These are phyloP conservation scores for Polyommatus iphigenia DNA, from an alignment of 2,888 invertebrate genomes.

Conservation along the genomic window DNA sequence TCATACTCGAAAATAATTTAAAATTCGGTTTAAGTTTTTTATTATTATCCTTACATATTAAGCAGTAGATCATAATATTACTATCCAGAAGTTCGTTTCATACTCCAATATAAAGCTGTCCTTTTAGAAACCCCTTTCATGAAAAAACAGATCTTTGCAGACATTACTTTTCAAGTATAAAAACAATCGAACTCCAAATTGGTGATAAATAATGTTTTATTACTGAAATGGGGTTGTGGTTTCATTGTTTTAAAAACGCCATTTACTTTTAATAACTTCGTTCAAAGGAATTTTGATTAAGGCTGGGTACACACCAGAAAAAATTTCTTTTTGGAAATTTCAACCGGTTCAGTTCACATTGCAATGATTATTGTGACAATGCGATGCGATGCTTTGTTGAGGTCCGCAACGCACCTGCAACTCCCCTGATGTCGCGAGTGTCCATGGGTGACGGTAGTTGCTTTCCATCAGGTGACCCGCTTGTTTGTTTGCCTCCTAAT, in stretches of 20 bases:
- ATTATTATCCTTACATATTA: too few species aligned
- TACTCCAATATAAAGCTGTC: not conserved
- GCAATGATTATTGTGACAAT: too few species aligned
- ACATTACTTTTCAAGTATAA: not conserved
- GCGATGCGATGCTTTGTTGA: too few species aligned
- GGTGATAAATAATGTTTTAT: conserved; percentile 26
- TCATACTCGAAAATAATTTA: too few species aligned
- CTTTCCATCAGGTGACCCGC: too few species aligned
- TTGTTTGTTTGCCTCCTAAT: too few species aligned
- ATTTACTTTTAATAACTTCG: conserved; percentile 24
- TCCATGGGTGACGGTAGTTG: too few species aligned
- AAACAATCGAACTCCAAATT: not conserved
- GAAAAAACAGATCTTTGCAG: not conserved
- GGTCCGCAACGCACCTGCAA: too few species aligned
- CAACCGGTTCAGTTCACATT: too few species aligned
- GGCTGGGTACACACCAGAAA: not conserved
- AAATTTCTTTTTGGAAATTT: not conserved
- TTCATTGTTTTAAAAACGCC: conserved; percentile 20
- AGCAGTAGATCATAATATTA: too few species aligned
- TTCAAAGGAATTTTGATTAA: not conserved
- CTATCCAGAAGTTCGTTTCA: not conserved
- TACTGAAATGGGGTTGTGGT: not conserved
- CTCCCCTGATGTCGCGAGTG: too few species aligned
- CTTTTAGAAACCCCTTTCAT: not conserved
- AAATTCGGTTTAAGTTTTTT: too few species aligned